These are phyloP conservation scores for Vombatus ursinus DNA, from an alignment of 2,113 vertebrate species.

Conservation along the genomic window DNA sequence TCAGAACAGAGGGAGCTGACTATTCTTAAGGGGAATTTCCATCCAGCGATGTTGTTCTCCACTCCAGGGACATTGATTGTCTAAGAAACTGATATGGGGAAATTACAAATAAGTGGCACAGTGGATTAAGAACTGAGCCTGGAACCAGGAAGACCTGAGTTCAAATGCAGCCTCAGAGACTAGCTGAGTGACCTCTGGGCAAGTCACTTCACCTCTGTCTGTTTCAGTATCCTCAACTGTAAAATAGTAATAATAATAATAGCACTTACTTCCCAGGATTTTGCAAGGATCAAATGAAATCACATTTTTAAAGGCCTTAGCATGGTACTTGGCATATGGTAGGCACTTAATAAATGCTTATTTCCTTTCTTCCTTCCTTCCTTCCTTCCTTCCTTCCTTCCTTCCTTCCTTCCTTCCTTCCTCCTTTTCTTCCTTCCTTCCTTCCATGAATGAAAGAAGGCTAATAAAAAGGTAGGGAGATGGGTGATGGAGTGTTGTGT, in stretches of 20 bases:
- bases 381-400: background rate
- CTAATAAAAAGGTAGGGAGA: background rate
- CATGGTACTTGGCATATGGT: background rate
- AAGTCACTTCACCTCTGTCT: background rate
- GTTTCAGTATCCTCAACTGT: background rate
- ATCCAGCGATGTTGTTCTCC: background rate
- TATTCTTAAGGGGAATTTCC: background rate
- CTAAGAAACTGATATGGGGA: background rate
- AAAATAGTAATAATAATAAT: background rate
- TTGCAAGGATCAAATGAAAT: background rate
- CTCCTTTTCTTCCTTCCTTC: background rate
- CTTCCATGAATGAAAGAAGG: background rate
- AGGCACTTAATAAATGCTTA: background rate
- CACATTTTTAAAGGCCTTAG: background rate
- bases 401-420: background rate
- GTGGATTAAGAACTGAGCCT: background rate
- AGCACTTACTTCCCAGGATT: background rate
- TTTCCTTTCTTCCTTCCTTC: background rate
- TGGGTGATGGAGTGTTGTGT: background rate
- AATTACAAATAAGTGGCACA: background rate
- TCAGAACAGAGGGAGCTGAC: background rate
- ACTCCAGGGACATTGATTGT: background rate
- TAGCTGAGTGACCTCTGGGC: background rate
- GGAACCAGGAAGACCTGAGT: background rate
- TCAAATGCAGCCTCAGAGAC: background rate